Evolutionary conservation across 2,797 vertebrate species (phyloP).

Genomic region (Presbytis comata): DNA sequence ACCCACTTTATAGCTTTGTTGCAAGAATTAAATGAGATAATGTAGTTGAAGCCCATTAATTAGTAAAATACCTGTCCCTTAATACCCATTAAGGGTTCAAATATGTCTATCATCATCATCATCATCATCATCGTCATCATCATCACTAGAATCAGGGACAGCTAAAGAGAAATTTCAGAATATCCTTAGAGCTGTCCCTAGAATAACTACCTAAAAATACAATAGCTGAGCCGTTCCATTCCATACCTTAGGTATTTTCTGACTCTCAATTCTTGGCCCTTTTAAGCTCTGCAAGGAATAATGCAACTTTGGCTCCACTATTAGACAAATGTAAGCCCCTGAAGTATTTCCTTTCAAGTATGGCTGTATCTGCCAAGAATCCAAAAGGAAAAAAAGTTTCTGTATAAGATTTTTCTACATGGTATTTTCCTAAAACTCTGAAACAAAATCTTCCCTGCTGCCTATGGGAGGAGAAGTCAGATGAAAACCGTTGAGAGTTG

Average conservation of each 20-base stretch:
- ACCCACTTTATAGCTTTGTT: neutral
- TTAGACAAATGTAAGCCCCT: neutral
- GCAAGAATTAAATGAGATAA: constrained; percentile 12
- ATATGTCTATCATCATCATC: neutral
- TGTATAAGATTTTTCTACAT: constrained; percentile 5
- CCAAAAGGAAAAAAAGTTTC: constrained; percentile 6
- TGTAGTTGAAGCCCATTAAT: neutral
- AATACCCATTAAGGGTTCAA: neutral
- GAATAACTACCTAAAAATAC: constrained; percentile 8
- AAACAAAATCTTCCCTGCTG: constrained; percentile 19
- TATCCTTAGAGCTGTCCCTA: neutral
- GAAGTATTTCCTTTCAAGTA: constrained; percentile 34
- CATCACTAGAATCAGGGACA: neutral
- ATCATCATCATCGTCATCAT: neutral
- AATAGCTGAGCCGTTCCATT: neutral
- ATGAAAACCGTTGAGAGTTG: constrained; percentile 14
- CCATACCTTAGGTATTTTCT: constrained; percentile 11
- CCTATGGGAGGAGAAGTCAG: neutral
- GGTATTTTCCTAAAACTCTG: neutral
- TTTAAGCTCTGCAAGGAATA: constrained; percentile 32
- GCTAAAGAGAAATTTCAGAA: constrained; percentile 12
- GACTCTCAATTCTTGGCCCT: neutral
- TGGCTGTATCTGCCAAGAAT: neutral
- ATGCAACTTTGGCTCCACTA: neutral
- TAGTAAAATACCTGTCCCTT: neutral